Evolutionary conservation across 1,140 invertebrate genomes (phyloP).

Genomic region (Drosophila bocqueti): DNA sequence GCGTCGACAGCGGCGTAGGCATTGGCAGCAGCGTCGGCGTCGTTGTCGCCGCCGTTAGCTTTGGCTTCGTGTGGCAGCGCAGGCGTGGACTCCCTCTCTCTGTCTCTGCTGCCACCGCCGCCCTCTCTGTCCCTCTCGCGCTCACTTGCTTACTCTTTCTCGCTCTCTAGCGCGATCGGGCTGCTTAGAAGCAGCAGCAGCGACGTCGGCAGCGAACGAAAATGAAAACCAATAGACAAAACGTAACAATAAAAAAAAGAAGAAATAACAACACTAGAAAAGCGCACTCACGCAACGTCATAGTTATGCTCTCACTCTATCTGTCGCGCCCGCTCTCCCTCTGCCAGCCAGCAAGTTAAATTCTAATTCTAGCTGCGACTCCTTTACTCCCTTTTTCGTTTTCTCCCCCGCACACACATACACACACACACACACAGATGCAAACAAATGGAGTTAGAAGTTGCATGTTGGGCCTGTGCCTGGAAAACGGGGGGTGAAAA

Average conservation of each 20-base stretch:
- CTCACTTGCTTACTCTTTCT: background rate
- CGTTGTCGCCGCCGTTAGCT: constrained; percentile 13
- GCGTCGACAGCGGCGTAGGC: constrained; percentile 24
- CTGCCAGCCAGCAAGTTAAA: background rate
- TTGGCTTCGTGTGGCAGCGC: constrained; percentile 37
- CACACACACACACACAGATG: background rate
- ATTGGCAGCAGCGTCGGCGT: constrained; percentile 17
- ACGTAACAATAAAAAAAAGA: constrained; percentile 54
- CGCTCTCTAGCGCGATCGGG: constrained; percentile 50
- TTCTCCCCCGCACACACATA: background rate
- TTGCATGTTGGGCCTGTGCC: constrained; percentile 8
- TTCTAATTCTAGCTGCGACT: constrained; percentile 30
- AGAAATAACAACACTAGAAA: constrained; percentile 33
- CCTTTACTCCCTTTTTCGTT: constrained; percentile 6
- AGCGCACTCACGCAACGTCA: constrained; percentile 60
- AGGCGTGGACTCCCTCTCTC: constrained; percentile 41
- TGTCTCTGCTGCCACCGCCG: constrained; percentile 5
- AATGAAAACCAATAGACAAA: constrained; percentile 83
- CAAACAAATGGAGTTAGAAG: constrained; percentile 1
- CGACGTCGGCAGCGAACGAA: constrained; percentile 71
- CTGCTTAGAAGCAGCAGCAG: constrained; percentile 52
- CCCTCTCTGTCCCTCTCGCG: background rate
- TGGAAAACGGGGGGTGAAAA: constrained; percentile 5
- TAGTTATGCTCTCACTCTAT: constrained; percentile 66
- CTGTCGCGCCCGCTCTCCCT: background rate